Percentiles rank a stretch among this genome's conserved stretches.
phyloP scores from a whole-genome alignment of 1,140 invertebrate species.

The Acromyrmex charruanus region DNA sequence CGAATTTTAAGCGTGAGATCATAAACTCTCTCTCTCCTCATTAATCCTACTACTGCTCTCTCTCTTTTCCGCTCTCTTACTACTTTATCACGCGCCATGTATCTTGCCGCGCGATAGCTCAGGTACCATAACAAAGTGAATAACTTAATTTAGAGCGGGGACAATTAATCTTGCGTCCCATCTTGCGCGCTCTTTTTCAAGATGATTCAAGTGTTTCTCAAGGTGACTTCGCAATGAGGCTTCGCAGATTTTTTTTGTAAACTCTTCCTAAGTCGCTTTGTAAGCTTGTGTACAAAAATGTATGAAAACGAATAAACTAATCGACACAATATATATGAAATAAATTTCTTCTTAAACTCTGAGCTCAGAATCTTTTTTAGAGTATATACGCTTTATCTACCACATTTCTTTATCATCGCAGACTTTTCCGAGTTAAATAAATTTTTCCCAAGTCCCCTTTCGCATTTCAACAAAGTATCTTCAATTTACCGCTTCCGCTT shows the following conservation, averaged over 20 bases:
- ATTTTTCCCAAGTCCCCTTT: background rate
- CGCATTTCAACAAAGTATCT: conserved; percentile 47
- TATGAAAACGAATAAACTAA: background rate
- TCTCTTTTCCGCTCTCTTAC: conserved; percentile 37
- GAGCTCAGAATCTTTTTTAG: background rate
- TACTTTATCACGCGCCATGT: conserved; percentile 63
- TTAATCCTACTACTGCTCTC: conserved; percentile 35
- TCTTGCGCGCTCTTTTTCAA: conserved; percentile 54
- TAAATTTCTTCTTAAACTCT: background rate
- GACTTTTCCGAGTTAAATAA: conserved; percentile 37
- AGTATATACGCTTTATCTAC: background rate
- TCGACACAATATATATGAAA: background rate
- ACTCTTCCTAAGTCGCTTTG: background rate
- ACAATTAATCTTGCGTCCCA: conserved; percentile 60
- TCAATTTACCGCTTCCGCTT: conserved; percentile 35
- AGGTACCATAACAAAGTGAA: conserved; percentile 58
- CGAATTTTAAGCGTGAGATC: conserved; percentile 58
- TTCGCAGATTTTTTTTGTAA: background rate
- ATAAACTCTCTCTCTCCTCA: conserved; percentile 56
- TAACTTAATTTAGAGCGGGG: conserved; percentile 62
- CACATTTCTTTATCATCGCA: conserved; percentile 23
- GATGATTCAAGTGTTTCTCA: conserved; percentile 50
- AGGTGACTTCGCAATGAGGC: background rate
- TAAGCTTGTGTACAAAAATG: background rate
- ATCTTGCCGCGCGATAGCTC: conserved; percentile 43